phyloP scores from a whole-genome alignment of 2,113 vertebrate species.

The Cavia porcellus region DNA sequence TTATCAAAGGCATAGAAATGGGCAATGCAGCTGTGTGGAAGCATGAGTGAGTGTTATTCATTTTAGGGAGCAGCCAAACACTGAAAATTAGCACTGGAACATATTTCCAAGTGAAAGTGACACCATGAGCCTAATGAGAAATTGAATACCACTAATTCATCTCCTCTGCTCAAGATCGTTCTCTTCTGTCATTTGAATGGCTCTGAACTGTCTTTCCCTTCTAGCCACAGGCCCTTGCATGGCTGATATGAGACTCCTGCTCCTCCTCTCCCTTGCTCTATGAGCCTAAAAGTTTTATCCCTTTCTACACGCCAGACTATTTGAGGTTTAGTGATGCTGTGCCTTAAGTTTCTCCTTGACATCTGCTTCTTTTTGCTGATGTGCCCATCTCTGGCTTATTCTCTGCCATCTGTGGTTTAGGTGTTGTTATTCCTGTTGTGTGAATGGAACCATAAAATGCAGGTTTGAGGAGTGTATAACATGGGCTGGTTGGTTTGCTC shows the following conservation, averaged over 20 bases:
- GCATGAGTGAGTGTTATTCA: background rate
- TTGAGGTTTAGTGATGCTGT: background rate
- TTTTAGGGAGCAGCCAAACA: constrained; percentile 35
- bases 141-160: background rate
- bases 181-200: background rate
- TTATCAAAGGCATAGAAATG: constrained; percentile 34
- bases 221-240: background rate
- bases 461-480: background rate
- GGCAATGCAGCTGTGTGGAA: background rate
- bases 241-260: rapidly evolving
- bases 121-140: constrained; percentile 32
- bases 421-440: background rate
- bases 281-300: background rate
- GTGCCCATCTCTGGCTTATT: background rate
- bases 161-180: constrained; percentile 1
- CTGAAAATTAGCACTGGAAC: constrained; percentile 62
- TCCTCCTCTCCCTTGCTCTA: background rate
- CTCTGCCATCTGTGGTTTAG: rapidly evolving
- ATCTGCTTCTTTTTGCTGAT: background rate
- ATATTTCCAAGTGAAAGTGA: background rate
- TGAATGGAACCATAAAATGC: background rate
- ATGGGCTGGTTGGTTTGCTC: background rate
- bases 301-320: background rate
- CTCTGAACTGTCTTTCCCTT: background rate
- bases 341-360: background rate